phyloP scores from a whole-genome alignment of 2,113 vertebrate species.

The Oryctolagus cuniculus region mOryCun1.1 NC_091439.1:85291501-85292000 shows the following conservation, averaged over 20 bases:
- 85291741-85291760: too few relatives aligned
- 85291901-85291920: too few relatives aligned
- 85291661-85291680: neutral
- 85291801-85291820: too few relatives aligned
- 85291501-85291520: neutral
- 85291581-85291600: slow-evolving; percentile 1
- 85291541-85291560: slow-evolving; percentile 31
- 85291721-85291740: neutral
- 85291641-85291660: neutral
- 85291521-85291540: slow-evolving; percentile 23
- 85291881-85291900: too few relatives aligned
- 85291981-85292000: neutral
- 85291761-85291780: too few relatives aligned
- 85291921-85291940: too few relatives aligned
- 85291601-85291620: neutral
- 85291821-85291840: too few relatives aligned
- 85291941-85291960: too few relatives aligned
- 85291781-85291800: too few relatives aligned
- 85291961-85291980: neutral
- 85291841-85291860: too few relatives aligned
- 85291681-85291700: neutral
- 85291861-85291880: too few relatives aligned
- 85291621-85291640: neutral
- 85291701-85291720: neutral
- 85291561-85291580: neutral